Conservation (phyloP, 2,113 vertebrate genomes). For the Parus major region DNA sequence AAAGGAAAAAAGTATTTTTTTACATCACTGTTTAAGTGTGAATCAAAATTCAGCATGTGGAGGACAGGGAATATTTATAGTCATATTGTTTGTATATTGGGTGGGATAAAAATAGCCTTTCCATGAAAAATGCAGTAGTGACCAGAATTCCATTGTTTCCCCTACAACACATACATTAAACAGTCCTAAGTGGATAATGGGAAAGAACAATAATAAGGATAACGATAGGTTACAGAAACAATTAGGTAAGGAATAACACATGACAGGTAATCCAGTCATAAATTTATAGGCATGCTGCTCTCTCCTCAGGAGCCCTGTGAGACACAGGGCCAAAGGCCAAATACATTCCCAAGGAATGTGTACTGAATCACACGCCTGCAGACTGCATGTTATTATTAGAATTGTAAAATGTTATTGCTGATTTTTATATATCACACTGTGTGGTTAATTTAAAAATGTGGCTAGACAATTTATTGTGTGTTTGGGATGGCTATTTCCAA, state of each 20-base stretch:
- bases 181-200: slow-evolving; percentile 63
- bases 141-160: slow-evolving; percentile 16
- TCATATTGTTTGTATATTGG: slow-evolving; percentile 24
- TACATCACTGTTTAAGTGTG: not conserved
- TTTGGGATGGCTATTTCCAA: slow-evolving; percentile 50
- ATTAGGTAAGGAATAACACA: slow-evolving; percentile 69
- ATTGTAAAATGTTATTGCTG: slow-evolving; percentile 66
- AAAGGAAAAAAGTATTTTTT: not conserved
- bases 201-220: slow-evolving; percentile 68
- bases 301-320: slow-evolving; percentile 59
- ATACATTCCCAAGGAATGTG: slow-evolving; percentile 62
- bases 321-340: slow-evolving; percentile 65
- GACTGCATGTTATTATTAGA: slow-evolving; percentile 60
- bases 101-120: not conserved
- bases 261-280: slow-evolving; percentile 66
- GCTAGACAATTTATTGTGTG: slow-evolving; percentile 56
- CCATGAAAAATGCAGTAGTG: not conserved
- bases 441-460: slow-evolving; percentile 66
- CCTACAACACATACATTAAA: slow-evolving; percentile 28
- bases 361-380: slow-evolving; percentile 57
- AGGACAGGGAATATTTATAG: slow-evolving; percentile 3
- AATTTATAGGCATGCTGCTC: slow-evolving; percentile 65
- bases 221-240: slow-evolving; percentile 70
- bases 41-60: not conserved
- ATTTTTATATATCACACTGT: slow-evolving; percentile 67